Evolutionary conservation across 2,888 invertebrate genomes (phyloP).

Genomic region (Invenusta paracnida): DNA sequence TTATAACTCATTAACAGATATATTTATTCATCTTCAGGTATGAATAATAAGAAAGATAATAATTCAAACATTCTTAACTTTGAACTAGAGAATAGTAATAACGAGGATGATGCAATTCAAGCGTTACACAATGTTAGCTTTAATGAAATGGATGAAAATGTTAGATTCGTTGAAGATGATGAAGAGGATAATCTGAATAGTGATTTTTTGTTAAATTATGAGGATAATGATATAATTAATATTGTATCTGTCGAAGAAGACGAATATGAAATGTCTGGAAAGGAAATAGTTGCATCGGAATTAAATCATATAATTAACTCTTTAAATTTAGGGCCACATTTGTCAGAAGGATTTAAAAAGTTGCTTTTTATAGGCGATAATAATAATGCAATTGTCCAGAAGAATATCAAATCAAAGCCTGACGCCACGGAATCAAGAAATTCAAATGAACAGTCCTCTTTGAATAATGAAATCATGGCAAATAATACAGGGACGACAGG

Average conservation of each 20-base stretch:
- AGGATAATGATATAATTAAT: not conserved
- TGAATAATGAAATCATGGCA: too few species aligned
- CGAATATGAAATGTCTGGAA: not conserved
- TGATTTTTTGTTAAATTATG: not conserved
- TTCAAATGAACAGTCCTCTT: too few species aligned
- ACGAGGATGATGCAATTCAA: not conserved
- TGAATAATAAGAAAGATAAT: not conserved
- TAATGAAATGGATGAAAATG: not conserved
- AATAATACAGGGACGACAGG: too few species aligned
- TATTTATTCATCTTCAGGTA: not conserved
- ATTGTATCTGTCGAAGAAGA: not conserved
- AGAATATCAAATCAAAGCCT: too few species aligned
- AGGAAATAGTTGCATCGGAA: not conserved
- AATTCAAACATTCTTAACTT: not conserved
- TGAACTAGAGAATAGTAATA: not conserved
- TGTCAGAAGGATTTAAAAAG: conserved; percentile 11
- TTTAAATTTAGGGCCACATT: not conserved
- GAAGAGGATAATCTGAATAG: not conserved
- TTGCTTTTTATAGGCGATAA: not conserved
- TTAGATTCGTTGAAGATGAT: not conserved
- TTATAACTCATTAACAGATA: too few species aligned
- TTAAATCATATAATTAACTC: not conserved
- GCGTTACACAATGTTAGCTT: not conserved
- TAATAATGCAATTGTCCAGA: not conserved
- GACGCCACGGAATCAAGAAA: too few species aligned